Evolutionary conservation across 2,113 vertebrate species (phyloP).

Genomic region (Salvelinus alpinus): DNA sequence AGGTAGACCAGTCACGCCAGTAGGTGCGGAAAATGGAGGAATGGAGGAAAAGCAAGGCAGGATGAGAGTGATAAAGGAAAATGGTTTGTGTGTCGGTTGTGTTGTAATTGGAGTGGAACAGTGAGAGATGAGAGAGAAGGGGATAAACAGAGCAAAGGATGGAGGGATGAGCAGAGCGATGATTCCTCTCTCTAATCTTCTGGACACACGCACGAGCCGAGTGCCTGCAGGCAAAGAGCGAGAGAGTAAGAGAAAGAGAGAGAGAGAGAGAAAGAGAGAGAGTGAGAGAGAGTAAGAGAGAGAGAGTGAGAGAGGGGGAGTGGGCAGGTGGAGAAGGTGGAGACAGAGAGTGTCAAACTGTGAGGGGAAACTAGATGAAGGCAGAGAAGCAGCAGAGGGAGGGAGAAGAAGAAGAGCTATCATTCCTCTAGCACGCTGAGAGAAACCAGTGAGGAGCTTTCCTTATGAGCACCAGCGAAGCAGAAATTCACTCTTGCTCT

Average conservation of each 20-base stretch:
- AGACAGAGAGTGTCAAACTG: constrained; percentile 37
- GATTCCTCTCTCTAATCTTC: constrained; percentile 75
- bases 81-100: constrained; percentile 19
- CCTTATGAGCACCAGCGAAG: constrained; percentile 32
- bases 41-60: constrained; percentile 2
- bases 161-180: constrained; percentile 45
- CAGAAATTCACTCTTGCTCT: constrained; percentile 26
- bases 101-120: constrained; percentile 28
- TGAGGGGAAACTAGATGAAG: constrained; percentile 41
- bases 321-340: constrained; percentile 53
- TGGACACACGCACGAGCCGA: constrained; percentile 66
- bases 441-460: constrained; percentile 30
- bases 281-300: not conserved
- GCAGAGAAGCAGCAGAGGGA: constrained; percentile 12
- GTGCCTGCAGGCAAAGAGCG: constrained; percentile 59
- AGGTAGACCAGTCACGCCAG: not conserved
- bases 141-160: not conserved
- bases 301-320: constrained; percentile 34
- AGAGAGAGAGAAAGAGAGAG: too few relatives aligned
- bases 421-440: constrained; percentile 19
- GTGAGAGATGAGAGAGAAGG: constrained; percentile 20
- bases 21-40: not conserved
- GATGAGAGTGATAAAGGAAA: constrained; percentile 16
- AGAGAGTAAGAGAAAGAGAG: not conserved
- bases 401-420: constrained; percentile 10